Evolutionary conservation across 2,888 invertebrate genomes (phyloP).

Genomic region (Digitonthophagus gazella): DNA sequence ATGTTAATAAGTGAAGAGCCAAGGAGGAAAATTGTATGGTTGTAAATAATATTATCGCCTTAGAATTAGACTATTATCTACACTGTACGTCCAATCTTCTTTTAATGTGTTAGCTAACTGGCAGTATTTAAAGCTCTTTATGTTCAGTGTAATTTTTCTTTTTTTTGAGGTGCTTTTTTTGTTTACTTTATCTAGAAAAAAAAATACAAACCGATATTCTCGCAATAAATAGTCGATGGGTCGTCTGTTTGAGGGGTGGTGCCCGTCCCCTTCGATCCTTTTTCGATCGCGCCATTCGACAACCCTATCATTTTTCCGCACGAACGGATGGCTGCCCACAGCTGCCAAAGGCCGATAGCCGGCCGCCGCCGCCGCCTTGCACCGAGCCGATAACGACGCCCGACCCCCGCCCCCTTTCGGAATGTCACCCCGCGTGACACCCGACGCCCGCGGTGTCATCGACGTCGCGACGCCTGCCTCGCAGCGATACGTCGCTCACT

Average conservation of each 20-base stretch:
- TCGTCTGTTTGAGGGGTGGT: neutral
- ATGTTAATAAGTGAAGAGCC: too few relatives aligned
- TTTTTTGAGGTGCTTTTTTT: too few relatives aligned
- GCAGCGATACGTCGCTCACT: slow-evolving; percentile 51
- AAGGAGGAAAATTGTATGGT: too few relatives aligned
- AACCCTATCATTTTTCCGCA: slow-evolving; percentile 61
- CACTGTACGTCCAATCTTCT: too few relatives aligned
- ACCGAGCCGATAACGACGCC: slow-evolving; percentile 46
- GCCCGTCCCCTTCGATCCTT: neutral
- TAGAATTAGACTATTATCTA: too few relatives aligned
- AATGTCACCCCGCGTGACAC: slow-evolving; percentile 39
- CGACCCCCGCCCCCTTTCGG: slow-evolving; percentile 42
- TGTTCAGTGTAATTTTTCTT: too few relatives aligned
- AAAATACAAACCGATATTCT: neutral
- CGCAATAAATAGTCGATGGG: neutral
- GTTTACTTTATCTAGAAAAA: too few relatives aligned
- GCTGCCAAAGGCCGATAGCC: slow-evolving; percentile 49
- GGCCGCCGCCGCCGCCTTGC: slow-evolving; percentile 45
- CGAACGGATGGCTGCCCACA: slow-evolving; percentile 51
- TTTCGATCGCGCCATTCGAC: slow-evolving; percentile 19
- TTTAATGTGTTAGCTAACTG: too few relatives aligned
- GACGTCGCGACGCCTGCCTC: slow-evolving; percentile 40
- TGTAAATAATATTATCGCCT: too few relatives aligned
- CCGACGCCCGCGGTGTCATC: slow-evolving; percentile 30
- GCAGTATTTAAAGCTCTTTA: too few relatives aligned